Evolutionary conservation across 2,888 invertebrate genomes (phyloP), one percentile per base, ranked within the genome.

Genomic region (Microplitis manilae): DNA sequence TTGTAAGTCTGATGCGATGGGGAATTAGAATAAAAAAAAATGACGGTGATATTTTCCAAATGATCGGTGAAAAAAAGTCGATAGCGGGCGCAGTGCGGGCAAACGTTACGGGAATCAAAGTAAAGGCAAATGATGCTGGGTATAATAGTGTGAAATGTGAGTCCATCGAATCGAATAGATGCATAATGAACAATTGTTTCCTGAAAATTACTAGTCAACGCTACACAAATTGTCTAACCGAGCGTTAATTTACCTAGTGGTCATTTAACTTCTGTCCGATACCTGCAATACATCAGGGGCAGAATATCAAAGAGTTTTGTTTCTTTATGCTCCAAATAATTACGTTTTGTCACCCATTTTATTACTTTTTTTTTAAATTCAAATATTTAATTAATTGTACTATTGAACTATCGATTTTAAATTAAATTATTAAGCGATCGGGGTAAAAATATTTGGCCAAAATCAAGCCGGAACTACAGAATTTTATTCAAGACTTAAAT

Each of bases 161-260:
- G 50, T 30, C 50, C 13, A 50, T 13, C 50, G 9, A 50, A 50
- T 50, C 50, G 50, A 50, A 50, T 13, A 50, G 30, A 30, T 65
- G 30, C 13, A 65, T 38, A 65, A 65, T 30, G 38, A 30, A 65
- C 65, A 30, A 65, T 65, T 65, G 65, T 65, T 65, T 65, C 30
- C 65, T 65, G 65, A 30, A 65, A 65, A 65, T 65, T 20, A 65
- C 30, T 6, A 65, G 65, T 38, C 38, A 65, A 50, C 50, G 50
- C 50, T 50, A 50, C 50, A 13, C 13, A 50, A 50, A 50, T 50
- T 50, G 50, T 50, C 50, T 50, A 50, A 50, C 50, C 50, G 50
- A 13, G 50, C 50, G 50, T 50, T 50, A 50, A 50, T 50, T 50
- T 50, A 50, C 13, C 13, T 13, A 50, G 50, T 50, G 50, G 50